Evolutionary conservation across 1,140 invertebrate genomes (phyloP).

Genomic region (Berghia stephanieae): DNA sequence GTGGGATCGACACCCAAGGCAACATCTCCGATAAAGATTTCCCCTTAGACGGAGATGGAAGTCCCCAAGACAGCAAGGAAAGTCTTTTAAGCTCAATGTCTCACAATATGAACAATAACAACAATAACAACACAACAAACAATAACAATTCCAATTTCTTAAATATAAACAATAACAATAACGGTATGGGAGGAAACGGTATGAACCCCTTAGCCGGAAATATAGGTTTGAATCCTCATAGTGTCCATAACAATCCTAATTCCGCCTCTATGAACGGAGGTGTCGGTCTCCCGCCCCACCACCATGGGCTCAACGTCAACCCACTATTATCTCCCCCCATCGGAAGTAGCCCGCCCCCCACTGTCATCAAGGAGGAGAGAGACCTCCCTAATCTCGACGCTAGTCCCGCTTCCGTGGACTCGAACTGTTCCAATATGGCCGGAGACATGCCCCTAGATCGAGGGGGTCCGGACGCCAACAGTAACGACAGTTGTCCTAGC

Average conservation of each 20-base stretch:
- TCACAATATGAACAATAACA: conserved; percentile 39
- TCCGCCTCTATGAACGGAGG: too few relatives aligned
- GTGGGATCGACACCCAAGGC: conserved; percentile 50
- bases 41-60: conserved; percentile 50
- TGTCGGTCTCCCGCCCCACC: too few relatives aligned
- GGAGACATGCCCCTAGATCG: conserved; percentile 35
- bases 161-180: conserved; percentile 37
- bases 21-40: conserved; percentile 55
- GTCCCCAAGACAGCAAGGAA: conserved; percentile 48
- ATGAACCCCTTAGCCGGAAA: neutral
- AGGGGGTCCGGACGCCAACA: conserved; percentile 28
- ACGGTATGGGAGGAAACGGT: conserved; percentile 1
- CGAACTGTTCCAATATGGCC: conserved; percentile 34
- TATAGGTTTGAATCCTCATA: neutral
- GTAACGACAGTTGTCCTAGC: conserved; percentile 29
- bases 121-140: conserved; percentile 46
- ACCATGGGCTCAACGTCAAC: conserved; percentile 12
- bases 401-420: conserved; percentile 41
- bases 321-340: conserved; percentile 37
- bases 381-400: conserved; percentile 35
- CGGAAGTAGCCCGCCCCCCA: conserved; percentile 36
- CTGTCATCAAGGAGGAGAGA: conserved; percentile 46
- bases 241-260: too few relatives aligned
- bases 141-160: conserved; percentile 29
- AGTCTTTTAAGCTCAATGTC: conserved; percentile 47